These are phyloP conservation scores for Aldabrachelys gigantea DNA, from an alignment of 2,113 vertebrate species.

Conservation along the genomic window DNA sequence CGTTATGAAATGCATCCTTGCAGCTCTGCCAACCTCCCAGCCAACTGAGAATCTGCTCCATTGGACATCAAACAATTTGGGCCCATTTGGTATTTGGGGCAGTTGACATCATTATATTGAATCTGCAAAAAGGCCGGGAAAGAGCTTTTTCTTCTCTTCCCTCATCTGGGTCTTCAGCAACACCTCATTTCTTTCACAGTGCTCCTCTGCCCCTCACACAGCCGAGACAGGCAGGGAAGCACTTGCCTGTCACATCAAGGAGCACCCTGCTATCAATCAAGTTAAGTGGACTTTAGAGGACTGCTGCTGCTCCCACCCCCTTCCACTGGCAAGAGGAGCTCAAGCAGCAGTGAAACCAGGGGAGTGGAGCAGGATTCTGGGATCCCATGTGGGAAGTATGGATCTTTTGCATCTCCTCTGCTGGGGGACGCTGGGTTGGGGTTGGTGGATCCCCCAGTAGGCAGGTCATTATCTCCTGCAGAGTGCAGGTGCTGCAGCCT, in stretches of 20 bases:
- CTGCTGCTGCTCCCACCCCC: not conserved
- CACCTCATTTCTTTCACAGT: not conserved
- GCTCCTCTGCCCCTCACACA: not conserved
- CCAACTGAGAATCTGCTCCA: slow-evolving; percentile 6
- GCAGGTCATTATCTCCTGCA: fast-evolving
- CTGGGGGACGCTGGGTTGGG: not conserved
- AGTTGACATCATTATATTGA: slow-evolving; percentile 38
- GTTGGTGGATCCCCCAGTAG: not conserved
- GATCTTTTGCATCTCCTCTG: fast-evolving
- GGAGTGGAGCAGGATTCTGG: not conserved
- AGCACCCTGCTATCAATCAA: not conserved
- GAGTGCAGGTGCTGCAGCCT: not conserved
- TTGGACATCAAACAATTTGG: slow-evolving; percentile 56
- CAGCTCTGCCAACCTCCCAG: not conserved
- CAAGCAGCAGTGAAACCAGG: fast-evolving
- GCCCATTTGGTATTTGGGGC: slow-evolving; percentile 43
- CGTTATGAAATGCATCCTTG: slow-evolving; percentile 38
- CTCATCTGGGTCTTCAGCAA: slow-evolving; percentile 12
- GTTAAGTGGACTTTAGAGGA: not conserved
- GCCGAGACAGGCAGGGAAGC: not conserved
- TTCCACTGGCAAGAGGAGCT: not conserved
- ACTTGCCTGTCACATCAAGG: not conserved
- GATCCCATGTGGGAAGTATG: not conserved
- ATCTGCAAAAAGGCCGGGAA: not conserved
- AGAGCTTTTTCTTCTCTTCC: not conserved